Evolutionary conservation across 2,113 vertebrate species (phyloP).

Genomic region (human): GRCh38 chr16:61818001-61818500

Average conservation of each 20-base stretch:
- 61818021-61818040: constrained; percentile 79
- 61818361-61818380: neutral
- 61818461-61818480: neutral
- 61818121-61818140: constrained; percentile 74
- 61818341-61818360: neutral
- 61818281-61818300: constrained; percentile 37
- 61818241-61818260: constrained; percentile 65
- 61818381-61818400: neutral
- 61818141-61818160: constrained; percentile 80
- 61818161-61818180: constrained; percentile 75
- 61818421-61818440: neutral
- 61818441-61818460: neutral
- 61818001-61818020: constrained; percentile 78
- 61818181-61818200: constrained; percentile 73
- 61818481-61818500: neutral
- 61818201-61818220: constrained; percentile 59
- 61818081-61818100: constrained; percentile 74
- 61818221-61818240: constrained; percentile 75
- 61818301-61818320: constrained; percentile 63
- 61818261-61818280: constrained; percentile 56
- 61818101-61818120: constrained; percentile 73
- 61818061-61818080: constrained; percentile 75
- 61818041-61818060: constrained; percentile 62
- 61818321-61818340: constrained; percentile 65
- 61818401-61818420: neutral